Conservation (phyloP, 2,113 vertebrate genomes). For the Gnathonemus longibarbis region DNA sequence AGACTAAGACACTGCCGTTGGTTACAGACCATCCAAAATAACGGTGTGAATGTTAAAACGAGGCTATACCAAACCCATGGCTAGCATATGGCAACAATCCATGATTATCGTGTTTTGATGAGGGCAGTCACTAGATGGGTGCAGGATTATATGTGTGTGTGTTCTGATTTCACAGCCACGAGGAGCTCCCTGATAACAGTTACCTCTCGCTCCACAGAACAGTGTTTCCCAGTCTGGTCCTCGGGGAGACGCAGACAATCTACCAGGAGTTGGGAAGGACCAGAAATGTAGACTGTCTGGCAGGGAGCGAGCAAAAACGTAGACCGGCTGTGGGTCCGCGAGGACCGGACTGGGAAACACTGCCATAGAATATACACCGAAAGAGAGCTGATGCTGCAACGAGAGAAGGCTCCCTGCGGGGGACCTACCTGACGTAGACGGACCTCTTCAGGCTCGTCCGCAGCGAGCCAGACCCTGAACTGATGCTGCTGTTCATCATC, state of each 20-base stretch:
- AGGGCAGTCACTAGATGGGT: neutral
- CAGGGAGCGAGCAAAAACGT: neutral
- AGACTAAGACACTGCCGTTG: neutral
- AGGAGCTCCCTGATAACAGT: neutral
- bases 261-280: neutral
- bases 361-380: neutral
- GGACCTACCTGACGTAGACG: conserved; percentile 72
- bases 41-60: neutral
- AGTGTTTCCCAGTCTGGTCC: neutral
- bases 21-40: neutral
- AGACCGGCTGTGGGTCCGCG: neutral
- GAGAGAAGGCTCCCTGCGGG: neutral
- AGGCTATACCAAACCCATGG: neutral
- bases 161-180: neutral
- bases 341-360: neutral
- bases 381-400: neutral
- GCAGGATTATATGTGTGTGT: neutral
- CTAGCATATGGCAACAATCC: neutral
- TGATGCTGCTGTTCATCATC: conserved; percentile 98
- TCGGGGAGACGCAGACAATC: neutral
- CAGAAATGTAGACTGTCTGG: neutral
- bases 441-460: conserved; percentile 88
- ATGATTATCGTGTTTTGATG: neutral
- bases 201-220: neutral
- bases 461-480: conserved; percentile 89